Evolutionary conservation across 2,888 invertebrate species (phyloP), one percentile per base, ranked within the genome.

Genomic region (Stenurella melanura): DNA sequence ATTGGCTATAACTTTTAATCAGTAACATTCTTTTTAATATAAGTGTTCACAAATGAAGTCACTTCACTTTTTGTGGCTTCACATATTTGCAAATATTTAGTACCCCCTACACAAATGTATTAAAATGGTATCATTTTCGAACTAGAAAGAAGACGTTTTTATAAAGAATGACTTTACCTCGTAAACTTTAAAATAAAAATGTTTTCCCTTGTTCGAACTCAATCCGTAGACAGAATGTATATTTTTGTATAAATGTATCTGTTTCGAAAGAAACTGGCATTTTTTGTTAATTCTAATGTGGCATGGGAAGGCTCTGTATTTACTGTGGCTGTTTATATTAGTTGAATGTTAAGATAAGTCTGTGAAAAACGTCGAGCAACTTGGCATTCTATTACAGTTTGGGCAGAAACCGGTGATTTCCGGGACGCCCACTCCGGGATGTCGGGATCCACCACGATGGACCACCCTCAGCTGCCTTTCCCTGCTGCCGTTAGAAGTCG

Each of bases 321-420:
- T 72, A 50, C 54, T 69, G 21, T 56, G 66, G 21, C 50, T 74
- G 68, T 68, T 18, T 74, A 67, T 42, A 15, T 69, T 69, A 77
- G 61, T 61, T 69, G 69, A 74, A 74, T 74, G 74, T 74, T 74
- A 78, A 54, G 50, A 72, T 72, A 72, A 72, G 71, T 72, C 61
- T 63, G 71, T 72, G n/a, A 42, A 34, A 78, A 70, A 80, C 84
- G 80, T 77, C 87, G 87, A 86, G 86, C 86, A 86, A 86, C 84
- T 80, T 79, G 74, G 64, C 60, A 50, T 80, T 78, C 86, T 90
- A 89, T 93, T 93, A 84, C 94, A 96, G 96, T 96, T 89, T 96
- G 96, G 96, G 96, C 96, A 81, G 96, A 96, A 90, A 95, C 95
- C 75, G 95, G 95, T 81, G 96, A 96, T 91, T 96, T 96, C 90